A percentile compares a stretch with the other conserved stretches of the same genome.
These are phyloP conservation scores for Shargacucullia verbasci DNA, from an alignment of 2,888 invertebrate genomes.

Conservation along the genomic window DNA sequence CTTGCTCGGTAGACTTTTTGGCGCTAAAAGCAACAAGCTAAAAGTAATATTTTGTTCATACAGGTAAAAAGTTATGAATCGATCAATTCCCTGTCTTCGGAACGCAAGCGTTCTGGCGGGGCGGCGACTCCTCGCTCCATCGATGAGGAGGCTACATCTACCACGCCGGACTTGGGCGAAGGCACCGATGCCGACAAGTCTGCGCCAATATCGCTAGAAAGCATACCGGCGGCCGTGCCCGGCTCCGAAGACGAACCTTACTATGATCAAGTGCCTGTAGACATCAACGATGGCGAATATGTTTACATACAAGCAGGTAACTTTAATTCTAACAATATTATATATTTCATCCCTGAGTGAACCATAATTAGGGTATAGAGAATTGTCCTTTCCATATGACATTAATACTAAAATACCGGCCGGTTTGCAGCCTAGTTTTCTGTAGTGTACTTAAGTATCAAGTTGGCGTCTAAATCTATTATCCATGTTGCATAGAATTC, in stretches of 20 bases:
- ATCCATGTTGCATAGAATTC: too few species aligned
- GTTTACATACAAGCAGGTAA: constrained; percentile 92
- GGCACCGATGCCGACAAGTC: constrained; percentile 79
- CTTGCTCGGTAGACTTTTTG: too few species aligned
- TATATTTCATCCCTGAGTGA: too few species aligned
- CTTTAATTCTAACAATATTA: too few species aligned
- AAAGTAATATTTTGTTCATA: neutral
- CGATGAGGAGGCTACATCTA: constrained; percentile 81
- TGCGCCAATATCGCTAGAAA: constrained; percentile 81
- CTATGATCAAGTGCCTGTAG: constrained; percentile 92
- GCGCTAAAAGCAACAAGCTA: too few species aligned
- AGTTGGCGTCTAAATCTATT: too few species aligned
- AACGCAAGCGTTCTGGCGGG: constrained; percentile 86
- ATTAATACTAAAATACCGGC: too few species aligned
- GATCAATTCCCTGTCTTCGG: constrained; percentile 90
- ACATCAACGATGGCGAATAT: constrained; percentile 92
- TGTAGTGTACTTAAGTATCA: too few species aligned
- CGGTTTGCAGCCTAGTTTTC: too few species aligned
- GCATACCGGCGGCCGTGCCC: constrained; percentile 75
- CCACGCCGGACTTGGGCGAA: constrained; percentile 77
- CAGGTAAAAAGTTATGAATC: constrained; percentile 91
- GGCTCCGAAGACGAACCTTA: constrained; percentile 90
- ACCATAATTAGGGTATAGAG: too few species aligned
- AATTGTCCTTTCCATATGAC: too few species aligned
- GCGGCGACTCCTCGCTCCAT: constrained; percentile 87